Base-by-base conservation (phyloP, 2,888 invertebrate species). In the Athalia rosae region DNA sequence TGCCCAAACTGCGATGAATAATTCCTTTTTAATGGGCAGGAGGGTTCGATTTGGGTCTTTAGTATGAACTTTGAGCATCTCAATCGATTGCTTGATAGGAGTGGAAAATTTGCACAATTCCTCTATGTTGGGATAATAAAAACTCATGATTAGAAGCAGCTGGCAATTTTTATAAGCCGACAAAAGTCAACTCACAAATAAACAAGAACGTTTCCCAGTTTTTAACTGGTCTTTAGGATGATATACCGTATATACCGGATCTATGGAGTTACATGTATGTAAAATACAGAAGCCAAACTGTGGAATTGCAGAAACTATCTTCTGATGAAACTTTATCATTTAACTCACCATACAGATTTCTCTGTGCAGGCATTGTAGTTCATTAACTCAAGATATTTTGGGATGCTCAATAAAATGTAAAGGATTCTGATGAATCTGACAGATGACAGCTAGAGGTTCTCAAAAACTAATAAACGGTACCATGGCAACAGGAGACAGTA, bases 81-180 rank as follows among this genome's bases (percentile, higher is more conserved):
- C 5, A 90, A 89, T 0, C 92, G 81, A 74, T 92, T 93, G 0
- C 93, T 92, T 82, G 93, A 94, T 93, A 93, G 93, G 0, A 92
- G 90, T 3, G 88, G 87, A 87, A 92, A 93, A 5, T 82, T 82
- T 28, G 84, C 82, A 13, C 80, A 80, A 61, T 82, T 78, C 82
- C 81, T 81, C 85, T 85, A 77, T 78, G 59, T 76, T 71, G 69
- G n/a, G 8, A 43, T 64, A 5, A 15, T 73, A 62, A 41, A 9
- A 0, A 15, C 47, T 50, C 53, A 69, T 41, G 9, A 13, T 45
- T 0, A 61, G 7, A 45, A 8, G 15, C n/a, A 28, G 48, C 41
- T 56, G 8, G 7, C 28, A 28, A 71, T 58, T 71, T 56, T 58
- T 8, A n/a, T 43, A 11, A 43, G 4, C 43, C 15, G 59, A 13